Evolutionary conservation across 1,140 invertebrate species (phyloP), one percentile per base, ranked within the genome.

Genomic region (Chionoecetes opilio): DNA sequence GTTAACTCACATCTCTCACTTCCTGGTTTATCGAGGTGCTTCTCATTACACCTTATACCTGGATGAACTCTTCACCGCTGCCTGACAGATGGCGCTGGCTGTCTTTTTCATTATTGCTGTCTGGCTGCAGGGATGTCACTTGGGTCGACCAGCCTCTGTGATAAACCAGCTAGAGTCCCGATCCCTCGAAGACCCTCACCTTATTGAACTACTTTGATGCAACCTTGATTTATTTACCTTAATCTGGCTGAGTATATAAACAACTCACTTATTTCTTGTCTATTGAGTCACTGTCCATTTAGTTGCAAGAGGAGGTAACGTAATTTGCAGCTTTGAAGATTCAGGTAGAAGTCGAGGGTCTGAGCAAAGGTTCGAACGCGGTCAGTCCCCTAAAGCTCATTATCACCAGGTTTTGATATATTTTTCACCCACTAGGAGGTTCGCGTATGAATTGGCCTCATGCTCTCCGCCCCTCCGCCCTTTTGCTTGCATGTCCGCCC

Each of bases 1-100:
- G 84, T 87, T 86, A 53, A 14, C 85, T 1, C 86, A 31, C 37
- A 94, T 94, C n/a, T 46, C 11, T 94, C 93, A 94, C 93, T n/a
- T 41, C 86, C 53, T 41, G 86, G 41, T 94, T 94, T 94, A 94
- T 94, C 93, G 87, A 94, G 93, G 93, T 94, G 86, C 93, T 32
- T 94, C 93, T 94, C 87, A 94, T 94, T 94, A 94, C 93, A 88
- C 93, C 93, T 94, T 94, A 89, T 94, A 87, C 90, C 87, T 94
- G 93, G 93, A 90, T 94, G 93, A 90, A 37, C 93, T 32, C 85
- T 34, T 1, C 32, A 46, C 85, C 46, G 75, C 93, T 29, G 53
- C 86, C 86, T 89, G 93, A 94, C 85, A 63, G 93, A 94, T 94
- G 93, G 86, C 46, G 91, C 32, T 92, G 53, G 91, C 53, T 75